Evolutionary conservation across 2,797 vertebrate species (phyloP).

Genomic region (Limnodromus scolopaceus): DNA sequence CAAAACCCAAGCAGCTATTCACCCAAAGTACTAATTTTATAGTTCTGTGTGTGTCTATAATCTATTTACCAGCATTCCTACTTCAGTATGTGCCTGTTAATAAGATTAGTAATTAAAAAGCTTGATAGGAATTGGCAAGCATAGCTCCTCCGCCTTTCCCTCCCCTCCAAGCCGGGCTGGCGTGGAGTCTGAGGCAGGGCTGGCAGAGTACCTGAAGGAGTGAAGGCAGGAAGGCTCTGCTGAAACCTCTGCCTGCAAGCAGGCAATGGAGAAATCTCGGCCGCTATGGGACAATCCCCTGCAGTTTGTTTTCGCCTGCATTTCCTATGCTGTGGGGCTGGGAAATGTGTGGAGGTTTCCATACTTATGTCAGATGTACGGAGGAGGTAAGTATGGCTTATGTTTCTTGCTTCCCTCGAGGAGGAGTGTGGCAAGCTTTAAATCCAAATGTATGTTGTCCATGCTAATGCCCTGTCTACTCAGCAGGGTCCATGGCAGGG

Average conservation of each 20-base stretch:
- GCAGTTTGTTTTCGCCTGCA: conserved; percentile 92
- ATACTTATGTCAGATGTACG: conserved; percentile 94
- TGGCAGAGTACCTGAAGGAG: conserved; percentile 46
- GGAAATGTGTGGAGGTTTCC: conserved; percentile 97
- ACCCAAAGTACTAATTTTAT: conserved; percentile 53
- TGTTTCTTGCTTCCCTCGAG: not conserved
- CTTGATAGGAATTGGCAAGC: conserved; percentile 67
- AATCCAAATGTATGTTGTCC: not conserved
- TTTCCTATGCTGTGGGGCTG: conserved; percentile 93
- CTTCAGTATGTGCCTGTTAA: conserved; percentile 73
- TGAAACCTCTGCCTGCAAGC: not conserved
- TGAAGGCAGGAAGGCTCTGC: not conserved
- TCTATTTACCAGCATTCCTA: conserved; percentile 79
- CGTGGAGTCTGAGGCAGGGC: not conserved
- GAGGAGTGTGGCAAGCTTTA: not conserved
- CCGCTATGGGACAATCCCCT: conserved; percentile 86
- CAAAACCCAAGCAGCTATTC: conserved; percentile 51
- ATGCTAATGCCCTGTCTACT: not conserved
- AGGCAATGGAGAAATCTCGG: conserved; percentile 82
- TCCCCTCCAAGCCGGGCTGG: conserved; percentile 34
- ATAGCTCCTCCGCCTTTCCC: conserved; percentile 46
- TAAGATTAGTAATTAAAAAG: conserved; percentile 83
- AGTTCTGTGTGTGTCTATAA: conserved; percentile 67
- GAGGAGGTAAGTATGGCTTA: conserved; percentile 87
- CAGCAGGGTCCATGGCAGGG: not conserved